A percentile compares a stretch with the other conserved stretches of the same genome.
Conservation (phyloP, 2,113 vertebrate genomes). For the Ornithorhynchus anatinus region DNA sequence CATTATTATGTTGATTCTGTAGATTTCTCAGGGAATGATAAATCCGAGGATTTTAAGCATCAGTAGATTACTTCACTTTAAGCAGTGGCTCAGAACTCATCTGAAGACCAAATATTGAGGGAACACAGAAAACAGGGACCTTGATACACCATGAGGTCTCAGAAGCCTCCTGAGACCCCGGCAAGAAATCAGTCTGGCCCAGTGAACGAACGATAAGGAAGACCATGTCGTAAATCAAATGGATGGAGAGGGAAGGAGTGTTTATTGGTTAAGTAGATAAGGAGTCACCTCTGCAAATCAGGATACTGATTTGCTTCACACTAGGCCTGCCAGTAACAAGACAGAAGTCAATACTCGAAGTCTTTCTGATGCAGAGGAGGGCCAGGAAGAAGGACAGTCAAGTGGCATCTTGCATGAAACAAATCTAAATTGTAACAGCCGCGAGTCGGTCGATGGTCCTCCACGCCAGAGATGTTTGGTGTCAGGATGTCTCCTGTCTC, state of each 20-base stretch:
- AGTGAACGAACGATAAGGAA: constrained; percentile 12
- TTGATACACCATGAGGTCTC: not conserved
- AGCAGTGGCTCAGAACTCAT: not conserved
- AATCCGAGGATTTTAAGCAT: not conserved
- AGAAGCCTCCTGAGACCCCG: not conserved
- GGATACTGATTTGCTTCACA: constrained; percentile 7
- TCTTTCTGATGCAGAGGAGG: constrained; percentile 23
- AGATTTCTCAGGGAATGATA: not conserved
- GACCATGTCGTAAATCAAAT: too few species aligned
- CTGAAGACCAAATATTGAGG: not conserved
- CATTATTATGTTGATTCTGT: not conserved
- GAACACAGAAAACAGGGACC: not conserved
- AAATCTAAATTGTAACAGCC: constrained; percentile 37
- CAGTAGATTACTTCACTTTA: not conserved
- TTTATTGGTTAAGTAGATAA: not conserved
- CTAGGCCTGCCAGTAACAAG: not conserved
- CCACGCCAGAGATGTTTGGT: constrained; percentile 31
- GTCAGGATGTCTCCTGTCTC: constrained; percentile 59
- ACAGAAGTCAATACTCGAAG: constrained; percentile 24
- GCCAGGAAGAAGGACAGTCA: constrained; percentile 31
- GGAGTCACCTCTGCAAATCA: constrained; percentile 4
- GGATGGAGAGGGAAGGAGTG: too few species aligned
- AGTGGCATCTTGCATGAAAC: constrained; percentile 42
- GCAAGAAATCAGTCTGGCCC: constrained; percentile 1
- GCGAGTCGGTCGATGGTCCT: constrained; percentile 42